A percentile compares a stretch with the other conserved stretches of the same genome.
Evolutionary conservation across 2,888 invertebrate genomes (phyloP).

Genomic region (Diaperis boleti): DNA sequence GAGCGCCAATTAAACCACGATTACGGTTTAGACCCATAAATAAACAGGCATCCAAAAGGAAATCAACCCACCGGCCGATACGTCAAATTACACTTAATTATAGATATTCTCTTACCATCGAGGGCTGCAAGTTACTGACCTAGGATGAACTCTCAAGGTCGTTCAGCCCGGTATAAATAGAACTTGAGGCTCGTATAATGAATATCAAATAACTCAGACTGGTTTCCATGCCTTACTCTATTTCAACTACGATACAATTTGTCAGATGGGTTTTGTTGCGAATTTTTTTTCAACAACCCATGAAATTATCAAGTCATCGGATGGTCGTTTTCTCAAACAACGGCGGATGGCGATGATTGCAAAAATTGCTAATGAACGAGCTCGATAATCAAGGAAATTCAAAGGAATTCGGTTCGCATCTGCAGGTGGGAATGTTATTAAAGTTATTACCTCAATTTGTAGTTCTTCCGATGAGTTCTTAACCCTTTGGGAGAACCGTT

Average conservation of each 20-base stretch:
- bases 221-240: conserved; percentile 44
- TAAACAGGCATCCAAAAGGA: conserved; percentile 19
- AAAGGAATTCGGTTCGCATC: neutral
- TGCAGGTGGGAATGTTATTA: conserved; percentile 5
- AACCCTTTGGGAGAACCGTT: too few relatives aligned
- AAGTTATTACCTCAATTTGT: too few relatives aligned
- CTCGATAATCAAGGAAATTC: conserved; percentile 4
- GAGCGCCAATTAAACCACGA: neutral
- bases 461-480: too few relatives aligned
- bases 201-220: conserved; percentile 53
- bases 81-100: conserved; percentile 30
- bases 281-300: conserved; percentile 14
- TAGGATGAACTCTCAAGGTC: conserved; percentile 61
- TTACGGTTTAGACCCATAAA: neutral
- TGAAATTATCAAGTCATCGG: conserved; percentile 31
- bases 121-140: conserved; percentile 55
- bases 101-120: conserved; percentile 18
- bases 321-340: conserved; percentile 2
- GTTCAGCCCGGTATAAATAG: conserved; percentile 46
- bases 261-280: conserved; percentile 35
- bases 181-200: conserved; percentile 46
- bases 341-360: conserved; percentile 1
- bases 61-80: conserved; percentile 8
- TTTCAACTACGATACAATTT: conserved; percentile 34
- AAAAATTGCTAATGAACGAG: conserved; percentile 12